Evolutionary conservation across 2,113 vertebrate genomes (phyloP).

Genomic region (Poicephalus gulielmi): DNA sequence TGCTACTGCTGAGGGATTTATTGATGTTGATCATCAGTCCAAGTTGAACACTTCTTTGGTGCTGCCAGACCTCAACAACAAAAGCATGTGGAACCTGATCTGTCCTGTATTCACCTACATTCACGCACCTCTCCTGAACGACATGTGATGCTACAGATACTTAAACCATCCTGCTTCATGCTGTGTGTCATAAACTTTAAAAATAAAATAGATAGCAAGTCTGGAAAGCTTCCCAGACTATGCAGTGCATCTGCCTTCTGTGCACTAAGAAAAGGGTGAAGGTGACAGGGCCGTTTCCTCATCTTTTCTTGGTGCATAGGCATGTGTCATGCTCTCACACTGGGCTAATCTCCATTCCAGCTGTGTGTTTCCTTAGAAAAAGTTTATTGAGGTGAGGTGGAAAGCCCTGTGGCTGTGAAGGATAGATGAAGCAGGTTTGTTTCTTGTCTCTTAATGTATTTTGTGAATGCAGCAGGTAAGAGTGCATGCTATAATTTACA

Average conservation of each 20-base stretch:
- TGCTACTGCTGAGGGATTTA: not conserved
- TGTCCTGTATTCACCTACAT: not conserved
- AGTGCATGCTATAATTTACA: not conserved
- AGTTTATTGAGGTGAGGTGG: not conserved
- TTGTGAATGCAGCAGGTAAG: not conserved
- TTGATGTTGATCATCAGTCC: not conserved
- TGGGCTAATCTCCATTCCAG: not conserved
- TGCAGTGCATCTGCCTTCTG: not conserved
- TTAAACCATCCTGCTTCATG: not conserved
- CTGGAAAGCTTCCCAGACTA: constrained; percentile 17
- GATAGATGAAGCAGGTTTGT: not conserved
- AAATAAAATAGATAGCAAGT: not conserved
- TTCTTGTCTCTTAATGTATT: not conserved
- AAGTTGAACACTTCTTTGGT: not conserved
- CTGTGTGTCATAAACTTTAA: not conserved
- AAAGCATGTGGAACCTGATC: not conserved
- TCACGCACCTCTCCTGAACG: not conserved
- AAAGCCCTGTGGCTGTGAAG: not conserved
- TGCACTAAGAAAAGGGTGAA: not conserved
- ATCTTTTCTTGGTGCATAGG: not conserved
- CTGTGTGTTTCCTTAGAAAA: not conserved
- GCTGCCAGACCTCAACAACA: not conserved
- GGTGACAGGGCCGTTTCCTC: not conserved
- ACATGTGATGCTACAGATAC: not conserved
- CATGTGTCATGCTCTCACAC: not conserved